Percentiles rank a stretch among this genome's conserved stretches.
Evolutionary conservation across 2,113 vertebrate species (phyloP).

Genomic region (Falco punctatus): DNA sequence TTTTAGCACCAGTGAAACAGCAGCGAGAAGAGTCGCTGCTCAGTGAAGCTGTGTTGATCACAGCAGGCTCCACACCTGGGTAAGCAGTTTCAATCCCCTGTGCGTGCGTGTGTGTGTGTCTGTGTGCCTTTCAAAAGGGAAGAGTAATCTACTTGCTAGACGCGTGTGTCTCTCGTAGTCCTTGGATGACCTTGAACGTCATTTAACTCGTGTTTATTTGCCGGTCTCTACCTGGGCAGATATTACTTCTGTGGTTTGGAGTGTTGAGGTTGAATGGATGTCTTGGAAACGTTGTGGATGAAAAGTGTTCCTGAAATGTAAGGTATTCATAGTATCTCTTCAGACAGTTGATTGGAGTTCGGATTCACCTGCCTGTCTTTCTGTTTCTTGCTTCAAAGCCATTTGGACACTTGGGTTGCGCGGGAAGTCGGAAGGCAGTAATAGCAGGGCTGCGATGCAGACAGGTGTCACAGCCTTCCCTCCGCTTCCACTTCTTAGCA

Average conservation of each 20-base stretch:
- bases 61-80: constrained; percentile 69
- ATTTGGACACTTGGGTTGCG: neutral
- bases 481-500: neutral
- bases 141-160: constrained; percentile 41
- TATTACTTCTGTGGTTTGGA: constrained; percentile 49
- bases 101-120: neutral
- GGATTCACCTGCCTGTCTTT: constrained; percentile 17
- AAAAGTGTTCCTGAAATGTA: neutral
- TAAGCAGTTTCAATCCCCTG: constrained; percentile 50
- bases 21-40: neutral
- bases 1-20: constrained; percentile 25
- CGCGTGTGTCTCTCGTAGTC: neutral
- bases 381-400: constrained; percentile 34
- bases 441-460: neutral
- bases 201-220: constrained; percentile 49
- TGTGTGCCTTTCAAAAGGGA: constrained; percentile 44
- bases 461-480: neutral
- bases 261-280: constrained; percentile 2
- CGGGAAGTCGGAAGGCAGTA: neutral
- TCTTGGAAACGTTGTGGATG: neutral
- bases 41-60: constrained; percentile 46
- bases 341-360: neutral
- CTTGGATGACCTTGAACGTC: constrained; percentile 57
- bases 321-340: neutral
- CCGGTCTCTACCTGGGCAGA: constrained; percentile 10